phyloP scores from a whole-genome alignment of 2,797 vertebrate species.

The Somateria mollissima region DNA sequence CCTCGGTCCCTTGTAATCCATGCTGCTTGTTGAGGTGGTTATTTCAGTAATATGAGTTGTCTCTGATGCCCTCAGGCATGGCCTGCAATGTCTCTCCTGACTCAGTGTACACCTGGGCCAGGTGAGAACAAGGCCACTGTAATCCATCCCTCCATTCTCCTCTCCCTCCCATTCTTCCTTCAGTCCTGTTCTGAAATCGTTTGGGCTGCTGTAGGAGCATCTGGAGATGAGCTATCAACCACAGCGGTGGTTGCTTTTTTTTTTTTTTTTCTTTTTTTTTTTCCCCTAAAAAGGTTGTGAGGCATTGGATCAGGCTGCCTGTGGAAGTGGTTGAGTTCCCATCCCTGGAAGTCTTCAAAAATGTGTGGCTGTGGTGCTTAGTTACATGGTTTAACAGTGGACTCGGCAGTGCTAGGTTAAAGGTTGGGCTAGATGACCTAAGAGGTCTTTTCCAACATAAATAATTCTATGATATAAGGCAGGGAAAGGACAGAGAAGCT shows the following conservation, averaged over 20 bases:
- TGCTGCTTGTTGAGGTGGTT: background rate
- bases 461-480: background rate
- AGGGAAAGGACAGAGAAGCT: background rate
- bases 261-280: no score
- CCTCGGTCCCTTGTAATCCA: background rate
- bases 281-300: no score
- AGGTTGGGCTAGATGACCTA: no score
- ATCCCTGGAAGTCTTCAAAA: no score
- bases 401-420: no score
- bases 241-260: background rate
- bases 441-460: no score
- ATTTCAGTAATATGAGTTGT: background rate
- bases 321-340: no score
- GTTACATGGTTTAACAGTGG: no score
- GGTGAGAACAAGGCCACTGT: background rate
- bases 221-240: background rate
- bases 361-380: no score
- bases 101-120: accelerated
- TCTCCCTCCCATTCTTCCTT: background rate
- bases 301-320: no score
- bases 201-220: background rate
- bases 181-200: no score
- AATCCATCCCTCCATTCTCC: background rate
- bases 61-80: background rate
- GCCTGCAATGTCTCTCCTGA: background rate